Evolutionary conservation across 2,113 vertebrate species (phyloP), one percentile per base, ranked within the genome.

Genomic region (Tympanuchus pallidicinctus): DNA sequence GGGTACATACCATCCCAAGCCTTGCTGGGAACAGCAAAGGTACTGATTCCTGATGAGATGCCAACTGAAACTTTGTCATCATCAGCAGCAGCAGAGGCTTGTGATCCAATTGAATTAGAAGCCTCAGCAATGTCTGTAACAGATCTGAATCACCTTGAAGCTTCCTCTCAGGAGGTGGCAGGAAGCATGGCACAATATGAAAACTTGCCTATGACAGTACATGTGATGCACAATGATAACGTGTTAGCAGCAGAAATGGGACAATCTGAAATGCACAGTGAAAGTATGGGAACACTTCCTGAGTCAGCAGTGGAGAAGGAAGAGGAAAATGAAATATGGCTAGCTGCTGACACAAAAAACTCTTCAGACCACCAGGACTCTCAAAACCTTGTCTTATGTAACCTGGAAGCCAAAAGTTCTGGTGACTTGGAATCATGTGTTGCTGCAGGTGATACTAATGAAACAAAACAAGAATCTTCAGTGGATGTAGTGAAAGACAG

Each of bases 381-480:
- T 94, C 88, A 94, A 66, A 95, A 85, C 24, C n/a, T 79, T 81
- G 42, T 32, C 72, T 84, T 94, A 17, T 57, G 45, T 91, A 84
- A 86, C 60, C 80, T 63, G 1, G 90, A 94, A 89, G 88, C 50
- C 72, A 82, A 77, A 91, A 89, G 25, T 82, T 95, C 87, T 84
- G 76, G 76, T 76, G 70, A 72, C 48, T 65, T 94, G 61, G 79
- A 96, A 90, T 89, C 95, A 32, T 83, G 30, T 89, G 75, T 27
- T 91, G 16, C n/a, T 59, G 25, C 84, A 70, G 95, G 87, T 91
- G 74, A 14, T 79, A 42, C 6, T n/a, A 86, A 30, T 3, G 34
- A 95, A 94, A 89, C 59, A 48, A 97, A 96, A 56, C 48, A 88
- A 40, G 65, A 86, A 54, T 88, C 93, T 61, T 86, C 90, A 89